Conservation (phyloP, 1,140 invertebrate species). For the roundworm (Caenorhabditis elegans) region DNA sequence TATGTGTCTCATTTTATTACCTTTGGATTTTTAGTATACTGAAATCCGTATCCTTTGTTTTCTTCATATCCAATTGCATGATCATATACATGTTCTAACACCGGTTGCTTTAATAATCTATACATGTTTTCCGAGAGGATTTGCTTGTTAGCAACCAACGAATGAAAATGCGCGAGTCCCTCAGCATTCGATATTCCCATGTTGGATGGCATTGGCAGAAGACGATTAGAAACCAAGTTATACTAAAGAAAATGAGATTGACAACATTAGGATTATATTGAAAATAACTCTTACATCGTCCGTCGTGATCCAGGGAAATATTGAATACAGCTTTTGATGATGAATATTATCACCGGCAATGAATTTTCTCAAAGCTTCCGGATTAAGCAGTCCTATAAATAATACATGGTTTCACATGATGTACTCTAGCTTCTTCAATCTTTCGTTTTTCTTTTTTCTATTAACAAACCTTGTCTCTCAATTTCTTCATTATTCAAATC, state of each 20-base stretch:
- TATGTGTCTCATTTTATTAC: no score
- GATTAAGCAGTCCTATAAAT: constrained; percentile 32
- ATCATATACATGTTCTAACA: constrained; percentile 23
- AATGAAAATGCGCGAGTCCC: constrained; percentile 43
- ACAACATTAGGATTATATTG: background rate
- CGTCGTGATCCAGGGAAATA: constrained; percentile 45
- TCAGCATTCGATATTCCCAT: constrained; percentile 47
- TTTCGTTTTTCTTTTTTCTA: background rate
- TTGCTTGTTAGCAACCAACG: constrained; percentile 22
- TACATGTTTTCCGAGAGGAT: background rate
- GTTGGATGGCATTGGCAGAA: constrained; percentile 48
- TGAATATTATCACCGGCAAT: constrained; percentile 35
- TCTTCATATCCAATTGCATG: constrained; percentile 33
- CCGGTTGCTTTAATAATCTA: constrained; percentile 13
- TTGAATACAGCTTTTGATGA: constrained; percentile 43
- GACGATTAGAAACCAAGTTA: constrained; percentile 41
- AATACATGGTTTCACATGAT: background rate
- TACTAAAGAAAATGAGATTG: constrained; percentile 47
- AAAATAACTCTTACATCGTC: constrained; percentile 21
- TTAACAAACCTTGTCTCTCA: background rate
- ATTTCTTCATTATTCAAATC: constrained; percentile 11
- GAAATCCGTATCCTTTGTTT: constrained; percentile 43
- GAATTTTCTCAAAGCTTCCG: constrained; percentile 40
- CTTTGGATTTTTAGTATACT: constrained; percentile 43
- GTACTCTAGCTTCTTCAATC: background rate